Percentiles rank a stretch among this genome's conserved stretches.
Conservation (phyloP, 1,140 invertebrate species). For the Drosophila varians region DNA sequence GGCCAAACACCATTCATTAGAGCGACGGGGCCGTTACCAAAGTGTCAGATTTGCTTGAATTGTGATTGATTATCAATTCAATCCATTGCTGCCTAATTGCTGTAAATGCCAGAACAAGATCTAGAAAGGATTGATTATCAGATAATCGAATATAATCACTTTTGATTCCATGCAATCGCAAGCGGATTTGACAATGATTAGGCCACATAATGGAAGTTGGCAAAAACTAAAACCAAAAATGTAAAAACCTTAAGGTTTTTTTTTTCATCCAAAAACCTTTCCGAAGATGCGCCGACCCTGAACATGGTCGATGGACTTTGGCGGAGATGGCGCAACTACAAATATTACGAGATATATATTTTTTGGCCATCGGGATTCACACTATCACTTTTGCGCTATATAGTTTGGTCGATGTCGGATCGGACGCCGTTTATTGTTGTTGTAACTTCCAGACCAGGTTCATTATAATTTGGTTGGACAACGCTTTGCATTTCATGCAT, state of each 20-base stretch:
- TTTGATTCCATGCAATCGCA: conserved; percentile 3
- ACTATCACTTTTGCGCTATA: conserved; percentile 76
- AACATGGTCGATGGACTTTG: conserved; percentile 79
- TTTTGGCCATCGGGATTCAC: conserved; percentile 44
- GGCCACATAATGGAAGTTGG: conserved; percentile 50
- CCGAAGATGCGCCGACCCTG: conserved; percentile 61
- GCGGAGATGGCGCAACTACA: conserved; percentile 22
- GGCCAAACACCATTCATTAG: conserved; percentile 38
- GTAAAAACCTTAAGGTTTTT: conserved; percentile 44
- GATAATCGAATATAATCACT: background rate
- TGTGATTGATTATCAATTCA: conserved; percentile 38
- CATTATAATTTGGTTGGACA: conserved; percentile 70
- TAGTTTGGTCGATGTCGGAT: background rate
- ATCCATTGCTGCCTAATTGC: conserved; percentile 38
- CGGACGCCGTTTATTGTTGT: conserved; percentile 16
- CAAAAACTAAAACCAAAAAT: conserved; percentile 32
- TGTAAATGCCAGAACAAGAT: background rate
- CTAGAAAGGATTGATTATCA: background rate
- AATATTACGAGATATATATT: conserved; percentile 48
- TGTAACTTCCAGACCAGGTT: conserved; percentile 54
- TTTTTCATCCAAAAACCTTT: conserved; percentile 46
- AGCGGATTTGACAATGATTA: conserved; percentile 46
- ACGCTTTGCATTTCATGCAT: conserved; percentile 79
- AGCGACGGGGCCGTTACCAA: conserved; percentile 23
- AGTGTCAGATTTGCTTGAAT: conserved; percentile 9